phyloP scores from a whole-genome alignment of 2,888 invertebrate genomes.

The Amiota minor region DNA sequence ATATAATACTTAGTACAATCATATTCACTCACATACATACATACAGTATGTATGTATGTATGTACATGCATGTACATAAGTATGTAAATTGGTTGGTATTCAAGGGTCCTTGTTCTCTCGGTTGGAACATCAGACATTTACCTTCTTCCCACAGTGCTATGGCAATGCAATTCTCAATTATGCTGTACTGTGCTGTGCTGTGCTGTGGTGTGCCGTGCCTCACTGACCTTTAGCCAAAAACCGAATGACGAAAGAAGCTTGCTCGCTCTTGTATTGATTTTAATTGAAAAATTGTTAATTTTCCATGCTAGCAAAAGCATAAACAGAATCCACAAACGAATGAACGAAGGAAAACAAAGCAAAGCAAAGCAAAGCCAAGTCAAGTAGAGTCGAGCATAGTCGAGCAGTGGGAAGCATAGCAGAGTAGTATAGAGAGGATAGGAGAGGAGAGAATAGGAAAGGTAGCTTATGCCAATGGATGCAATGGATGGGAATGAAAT shows the following conservation, averaged over 20 bases:
- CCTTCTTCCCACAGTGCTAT: too few relatives aligned
- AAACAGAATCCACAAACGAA: slow-evolving; percentile 36
- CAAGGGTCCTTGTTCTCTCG: not conserved
- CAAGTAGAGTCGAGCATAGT: not conserved
- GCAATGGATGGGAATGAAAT: slow-evolving; percentile 20
- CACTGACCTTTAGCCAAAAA: slow-evolving; percentile 32
- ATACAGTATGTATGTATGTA: not conserved
- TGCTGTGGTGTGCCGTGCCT: slow-evolving; percentile 27
- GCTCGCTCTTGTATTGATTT: slow-evolving; percentile 69
- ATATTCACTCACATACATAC: not conserved
- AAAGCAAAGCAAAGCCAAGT: slow-evolving; percentile 45
- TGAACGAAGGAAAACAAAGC: slow-evolving; percentile 21
- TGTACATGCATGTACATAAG: not conserved
- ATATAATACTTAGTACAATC: too few relatives aligned
- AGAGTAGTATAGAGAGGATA: not conserved
- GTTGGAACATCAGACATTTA: slow-evolving; percentile 50
- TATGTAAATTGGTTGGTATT: not conserved
- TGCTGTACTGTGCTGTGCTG: slow-evolving; percentile 12
- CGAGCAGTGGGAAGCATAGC: too few relatives aligned
- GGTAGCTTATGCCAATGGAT: not conserved
- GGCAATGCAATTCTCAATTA: slow-evolving; percentile 31
- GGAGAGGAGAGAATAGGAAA: not conserved
- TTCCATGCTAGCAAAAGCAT: slow-evolving; percentile 63
- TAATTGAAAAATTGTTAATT: slow-evolving; percentile 74
- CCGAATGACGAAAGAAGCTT: slow-evolving; percentile 31